Evolutionary conservation across 2,888 invertebrate species (phyloP).

Genomic region (Minunthozetes semirufus): DNA sequence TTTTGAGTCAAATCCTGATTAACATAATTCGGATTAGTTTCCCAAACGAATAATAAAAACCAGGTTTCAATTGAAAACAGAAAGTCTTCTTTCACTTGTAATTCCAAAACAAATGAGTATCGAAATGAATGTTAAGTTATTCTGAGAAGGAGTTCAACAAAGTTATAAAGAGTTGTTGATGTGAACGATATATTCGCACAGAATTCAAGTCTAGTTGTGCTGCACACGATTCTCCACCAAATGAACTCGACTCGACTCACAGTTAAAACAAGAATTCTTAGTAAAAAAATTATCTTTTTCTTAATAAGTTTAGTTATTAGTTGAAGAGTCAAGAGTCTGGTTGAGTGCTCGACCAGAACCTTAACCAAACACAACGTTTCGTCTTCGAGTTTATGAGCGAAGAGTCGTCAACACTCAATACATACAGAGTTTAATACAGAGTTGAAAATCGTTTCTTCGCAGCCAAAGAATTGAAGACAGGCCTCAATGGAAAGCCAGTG

Average conservation of each 20-base stretch:
- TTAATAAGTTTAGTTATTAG: not conserved
- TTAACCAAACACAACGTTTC: not conserved
- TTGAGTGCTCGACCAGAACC: constrained; percentile 14
- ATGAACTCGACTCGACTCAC: constrained; percentile 4
- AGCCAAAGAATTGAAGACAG: not conserved
- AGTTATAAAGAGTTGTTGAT: too few species aligned
- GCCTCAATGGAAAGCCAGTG: not conserved
- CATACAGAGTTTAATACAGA: not conserved
- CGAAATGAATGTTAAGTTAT: too few species aligned
- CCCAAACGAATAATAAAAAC: not conserved
- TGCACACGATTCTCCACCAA: not conserved
- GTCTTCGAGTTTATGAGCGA: not conserved
- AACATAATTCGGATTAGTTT: too few species aligned
- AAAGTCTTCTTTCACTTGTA: too few species aligned
- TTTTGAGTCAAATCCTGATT: not conserved
- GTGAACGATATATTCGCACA: too few species aligned
- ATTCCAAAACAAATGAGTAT: too few species aligned
- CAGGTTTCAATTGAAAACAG: not conserved
- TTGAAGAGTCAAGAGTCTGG: not conserved
- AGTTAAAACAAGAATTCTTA: not conserved
- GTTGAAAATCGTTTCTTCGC: not conserved
- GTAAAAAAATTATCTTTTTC: not conserved
- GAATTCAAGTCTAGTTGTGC: not conserved
- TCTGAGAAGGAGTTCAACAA: too few species aligned
- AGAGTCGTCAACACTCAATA: not conserved